phyloP scores from a whole-genome alignment of 2,113 vertebrate genomes.

The Datnioides undecimradiatus region DNA sequence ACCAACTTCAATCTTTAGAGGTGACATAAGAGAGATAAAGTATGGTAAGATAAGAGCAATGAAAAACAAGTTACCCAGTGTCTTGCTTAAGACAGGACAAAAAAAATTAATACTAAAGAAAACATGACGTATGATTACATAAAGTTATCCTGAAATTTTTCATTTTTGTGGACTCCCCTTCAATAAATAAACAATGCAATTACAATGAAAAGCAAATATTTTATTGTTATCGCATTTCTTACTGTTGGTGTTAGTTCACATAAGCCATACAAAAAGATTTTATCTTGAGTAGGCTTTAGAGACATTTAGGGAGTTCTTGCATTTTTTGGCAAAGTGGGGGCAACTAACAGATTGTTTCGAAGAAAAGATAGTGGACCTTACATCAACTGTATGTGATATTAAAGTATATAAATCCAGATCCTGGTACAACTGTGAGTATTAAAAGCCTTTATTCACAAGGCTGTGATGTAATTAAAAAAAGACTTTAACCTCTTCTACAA shows the following conservation, averaged over 20 bases:
- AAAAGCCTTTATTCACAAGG: background rate
- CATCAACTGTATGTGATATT: background rate
- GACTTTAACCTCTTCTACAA: background rate
- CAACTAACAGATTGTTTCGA: background rate
- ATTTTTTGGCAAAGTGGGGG: background rate
- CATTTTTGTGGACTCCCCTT: background rate
- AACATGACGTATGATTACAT: background rate
- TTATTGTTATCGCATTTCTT: background rate
- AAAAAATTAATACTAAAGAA: background rate
- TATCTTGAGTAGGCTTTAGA: background rate
- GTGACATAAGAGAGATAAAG: background rate
- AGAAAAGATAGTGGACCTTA: background rate
- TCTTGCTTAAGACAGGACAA: background rate
- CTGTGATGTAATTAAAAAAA: background rate
- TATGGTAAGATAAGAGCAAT: slow-evolving; percentile 14
- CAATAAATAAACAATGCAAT: background rate
- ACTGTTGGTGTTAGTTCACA: background rate
- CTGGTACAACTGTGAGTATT: no score
- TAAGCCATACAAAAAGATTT: background rate
- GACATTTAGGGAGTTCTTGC: background rate
- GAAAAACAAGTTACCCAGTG: slow-evolving; percentile 5
- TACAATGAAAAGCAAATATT: background rate
- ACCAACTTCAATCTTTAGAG: no score
- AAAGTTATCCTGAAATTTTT: background rate
- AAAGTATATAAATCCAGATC: background rate